Evolutionary conservation across 53 echinoderm and acorn worm genomes (phyloP).

Genomic region (Holothuria scabra): DNA sequence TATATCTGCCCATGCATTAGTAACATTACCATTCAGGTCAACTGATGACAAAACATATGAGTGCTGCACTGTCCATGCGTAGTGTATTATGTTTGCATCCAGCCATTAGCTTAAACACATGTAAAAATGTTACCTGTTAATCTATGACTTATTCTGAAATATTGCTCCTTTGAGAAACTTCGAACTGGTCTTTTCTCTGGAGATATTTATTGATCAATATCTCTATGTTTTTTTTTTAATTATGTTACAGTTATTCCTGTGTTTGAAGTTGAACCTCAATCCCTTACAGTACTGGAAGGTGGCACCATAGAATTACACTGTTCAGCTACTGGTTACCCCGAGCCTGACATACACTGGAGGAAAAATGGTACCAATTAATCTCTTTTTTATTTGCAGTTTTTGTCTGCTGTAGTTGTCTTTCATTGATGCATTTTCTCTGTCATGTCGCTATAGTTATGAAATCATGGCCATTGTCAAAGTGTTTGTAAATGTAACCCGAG

Average conservation of each 20-base stretch:
- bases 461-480: not conserved
- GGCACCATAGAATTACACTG: conserved; percentile 95
- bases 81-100: too few species aligned
- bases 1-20: too few species aligned
- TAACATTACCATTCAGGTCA: too few species aligned
- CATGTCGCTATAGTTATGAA: too few species aligned
- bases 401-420: not conserved
- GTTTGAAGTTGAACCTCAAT: conserved; percentile 77
- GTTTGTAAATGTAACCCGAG: not conserved
- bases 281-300: conserved; percentile 83
- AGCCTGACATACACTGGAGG: conserved; percentile 91
- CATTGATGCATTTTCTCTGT: not conserved
- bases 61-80: too few species aligned
- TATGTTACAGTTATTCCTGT: conserved; percentile 68
- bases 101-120: too few species aligned
- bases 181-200: too few species aligned
- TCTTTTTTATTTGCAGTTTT: not conserved
- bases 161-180: too few species aligned
- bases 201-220: not conserved
- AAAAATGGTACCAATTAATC: conserved; percentile 74
- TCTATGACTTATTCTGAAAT: too few species aligned
- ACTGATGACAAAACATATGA: too few species aligned
- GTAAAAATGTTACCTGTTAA: too few species aligned
- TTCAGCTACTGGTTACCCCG: conserved; percentile 79
- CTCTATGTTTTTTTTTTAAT: not conserved